Evolutionary conservation across 1,140 invertebrate species (phyloP).

Genomic region (Paraescarpia echinospica): DNA sequence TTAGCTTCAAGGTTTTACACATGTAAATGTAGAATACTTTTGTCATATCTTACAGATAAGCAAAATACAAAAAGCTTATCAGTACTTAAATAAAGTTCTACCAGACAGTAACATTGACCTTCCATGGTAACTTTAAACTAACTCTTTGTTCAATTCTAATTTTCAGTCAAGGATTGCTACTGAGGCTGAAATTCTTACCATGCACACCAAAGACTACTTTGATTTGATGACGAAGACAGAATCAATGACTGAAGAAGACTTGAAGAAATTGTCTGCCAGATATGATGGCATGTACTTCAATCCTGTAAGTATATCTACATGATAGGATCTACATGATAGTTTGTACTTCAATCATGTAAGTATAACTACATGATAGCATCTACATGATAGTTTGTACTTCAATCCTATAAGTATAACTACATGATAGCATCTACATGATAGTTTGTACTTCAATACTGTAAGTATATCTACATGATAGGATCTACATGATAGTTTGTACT

Average conservation of each 20-base stretch:
- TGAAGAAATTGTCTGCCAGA: slow-evolving; percentile 71
- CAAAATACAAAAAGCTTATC: neutral
- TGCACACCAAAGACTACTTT: slow-evolving; percentile 64
- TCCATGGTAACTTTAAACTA: neutral
- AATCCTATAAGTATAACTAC: slow-evolving; percentile 70
- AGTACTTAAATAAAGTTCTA: neutral
- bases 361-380: slow-evolving; percentile 15
- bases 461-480: neutral
- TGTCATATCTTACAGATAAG: no score
- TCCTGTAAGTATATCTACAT: slow-evolving; percentile 69
- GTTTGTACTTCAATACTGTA: neutral
- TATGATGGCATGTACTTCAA: slow-evolving; percentile 88
- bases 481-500: neutral
- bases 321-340: slow-evolving; percentile 39
- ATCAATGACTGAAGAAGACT: slow-evolving; percentile 60
- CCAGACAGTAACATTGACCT: neutral
- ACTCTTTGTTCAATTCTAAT: slow-evolving; percentile 14
- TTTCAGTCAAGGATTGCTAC: slow-evolving; percentile 66
- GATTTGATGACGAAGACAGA: slow-evolving; percentile 68
- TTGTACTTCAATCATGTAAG: neutral
- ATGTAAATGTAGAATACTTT: no score
- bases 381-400: slow-evolving; percentile 71
- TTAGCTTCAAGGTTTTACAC: neutral
- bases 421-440: slow-evolving; percentile 22
- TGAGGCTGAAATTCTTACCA: slow-evolving; percentile 70